Conservation (phyloP, 2,113 vertebrate genomes). For the Malurus elegans region DNA sequence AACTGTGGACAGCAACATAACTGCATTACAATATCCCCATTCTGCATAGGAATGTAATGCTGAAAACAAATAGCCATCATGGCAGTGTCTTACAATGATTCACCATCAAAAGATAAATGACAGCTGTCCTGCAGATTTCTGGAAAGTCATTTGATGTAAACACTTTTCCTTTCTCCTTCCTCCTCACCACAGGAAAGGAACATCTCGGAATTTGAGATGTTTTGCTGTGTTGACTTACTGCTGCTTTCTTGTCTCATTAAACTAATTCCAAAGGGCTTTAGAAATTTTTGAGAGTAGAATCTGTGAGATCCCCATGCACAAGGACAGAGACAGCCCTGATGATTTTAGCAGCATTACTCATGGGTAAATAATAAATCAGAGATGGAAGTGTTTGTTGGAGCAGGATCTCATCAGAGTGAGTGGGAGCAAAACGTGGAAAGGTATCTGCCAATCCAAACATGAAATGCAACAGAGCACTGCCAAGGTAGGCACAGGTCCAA, state of each 20-base stretch:
- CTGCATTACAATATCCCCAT: neutral
- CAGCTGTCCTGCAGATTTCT: neutral
- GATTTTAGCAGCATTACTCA: conserved; percentile 18
- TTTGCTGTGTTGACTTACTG: neutral
- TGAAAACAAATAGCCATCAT: neutral
- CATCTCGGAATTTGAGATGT: neutral
- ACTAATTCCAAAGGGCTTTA: neutral
- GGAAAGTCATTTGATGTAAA: neutral
- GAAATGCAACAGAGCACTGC: conserved; percentile 28
- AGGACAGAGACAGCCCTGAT: neutral
- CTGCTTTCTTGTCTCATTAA: neutral
- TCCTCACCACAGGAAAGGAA: neutral
- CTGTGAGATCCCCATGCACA: neutral
- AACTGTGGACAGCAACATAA: neutral
- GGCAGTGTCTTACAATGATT: neutral
- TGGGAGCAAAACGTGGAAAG: neutral
- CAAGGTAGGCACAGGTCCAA: conserved; percentile 9
- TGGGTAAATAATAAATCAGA: conserved; percentile 40
- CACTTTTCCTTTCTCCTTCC: neutral
- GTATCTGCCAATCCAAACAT: conserved; percentile 42
- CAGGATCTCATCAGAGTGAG: neutral
- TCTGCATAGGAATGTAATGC: neutral
- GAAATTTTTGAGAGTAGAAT: neutral
- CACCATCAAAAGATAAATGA: neutral
- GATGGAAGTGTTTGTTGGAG: neutral